phyloP scores from a whole-genome alignment of 2,113 vertebrate genomes.

The Bos indicus region DNA sequence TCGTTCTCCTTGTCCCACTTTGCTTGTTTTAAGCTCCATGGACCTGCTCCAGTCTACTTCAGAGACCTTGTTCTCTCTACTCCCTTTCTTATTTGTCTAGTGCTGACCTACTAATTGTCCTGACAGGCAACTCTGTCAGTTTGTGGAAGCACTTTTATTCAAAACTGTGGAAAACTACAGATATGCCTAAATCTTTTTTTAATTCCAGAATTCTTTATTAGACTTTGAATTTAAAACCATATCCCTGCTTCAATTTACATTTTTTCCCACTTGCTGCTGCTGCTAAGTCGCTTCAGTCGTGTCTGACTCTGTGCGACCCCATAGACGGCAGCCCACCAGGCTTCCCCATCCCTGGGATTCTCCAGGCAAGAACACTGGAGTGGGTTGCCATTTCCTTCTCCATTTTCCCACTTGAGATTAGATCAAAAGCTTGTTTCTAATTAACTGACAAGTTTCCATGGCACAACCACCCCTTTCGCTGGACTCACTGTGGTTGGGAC shows the following conservation, averaged over 20 bases:
- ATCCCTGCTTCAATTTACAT: not conserved
- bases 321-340: too few species aligned
- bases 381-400: too few species aligned
- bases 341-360: too few species aligned
- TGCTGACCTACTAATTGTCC: slow-evolving; percentile 62
- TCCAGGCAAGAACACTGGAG: too few species aligned
- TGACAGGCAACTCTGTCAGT: slow-evolving; percentile 8
- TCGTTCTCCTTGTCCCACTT: slow-evolving; percentile 40
- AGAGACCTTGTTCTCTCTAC: slow-evolving; percentile 28
- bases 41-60: slow-evolving; percentile 57
- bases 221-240: not conserved
- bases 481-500: not conserved
- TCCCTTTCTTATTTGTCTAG: slow-evolving; percentile 42
- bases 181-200: not conserved
- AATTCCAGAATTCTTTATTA: not conserved
- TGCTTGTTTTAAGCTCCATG: slow-evolving; percentile 47
- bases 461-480: not conserved
- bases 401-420: not conserved
- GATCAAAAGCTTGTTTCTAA: not conserved
- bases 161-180: slow-evolving; percentile 44
- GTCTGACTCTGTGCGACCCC: too few species aligned
- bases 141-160: slow-evolving; percentile 5
- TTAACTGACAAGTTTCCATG: not conserved
- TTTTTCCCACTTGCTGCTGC: not conserved
- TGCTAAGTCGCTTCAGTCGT: too few species aligned